Base-by-base conservation (phyloP, 2,113 vertebrate species). In the Catharus minimus region DNA sequence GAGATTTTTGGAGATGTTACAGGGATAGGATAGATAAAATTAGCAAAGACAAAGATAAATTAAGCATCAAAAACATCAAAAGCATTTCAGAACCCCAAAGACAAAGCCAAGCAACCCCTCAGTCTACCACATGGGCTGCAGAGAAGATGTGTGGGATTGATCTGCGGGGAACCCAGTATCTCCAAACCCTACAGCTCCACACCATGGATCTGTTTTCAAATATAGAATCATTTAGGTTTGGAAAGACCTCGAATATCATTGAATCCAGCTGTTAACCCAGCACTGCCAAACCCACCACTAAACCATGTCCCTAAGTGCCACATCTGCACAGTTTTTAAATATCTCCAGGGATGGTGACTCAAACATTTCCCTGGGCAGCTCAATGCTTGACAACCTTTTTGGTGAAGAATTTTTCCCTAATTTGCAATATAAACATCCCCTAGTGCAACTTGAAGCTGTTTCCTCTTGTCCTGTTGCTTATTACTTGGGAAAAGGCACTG, bases 71-170 rank as follows among this genome's bases (percentile, higher is more conserved):
- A 49, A 79, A n/a, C 28, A 33, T 46, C 50, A 39, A 58, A 57
- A 75, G 24, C 27, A 22, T 71, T 88, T 81, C 52, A 50, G 33
- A 74, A 60, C 1, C 15, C 32, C 38, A 62, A 80, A 76, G 33
- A 13, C 43, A 80, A 85, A 93, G 28, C 15, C 24, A 56, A 72
- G 39, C 55, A 64, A 20, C 50, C 43, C 27, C 26, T 82, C 43
- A 32, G 56, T 10, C 23, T 24, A 28, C 13, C 23, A 27, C 0
- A 0, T 0, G 0, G 50, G 28, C 62, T 76, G 23, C 41, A 41
- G 36, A 82, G 24, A 58, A 58, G 55, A 81, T 2, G 7, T 23
- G 10, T 19, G 61, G 36, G 39, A 52, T 32, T 44, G 57, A 64
- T 46, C 10, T 6, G 49, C 30, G 74, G 39, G 21, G 30, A 92